phyloP scores from a whole-genome alignment of 2,888 invertebrate species.

The Megaustenia siamemsis region DNA sequence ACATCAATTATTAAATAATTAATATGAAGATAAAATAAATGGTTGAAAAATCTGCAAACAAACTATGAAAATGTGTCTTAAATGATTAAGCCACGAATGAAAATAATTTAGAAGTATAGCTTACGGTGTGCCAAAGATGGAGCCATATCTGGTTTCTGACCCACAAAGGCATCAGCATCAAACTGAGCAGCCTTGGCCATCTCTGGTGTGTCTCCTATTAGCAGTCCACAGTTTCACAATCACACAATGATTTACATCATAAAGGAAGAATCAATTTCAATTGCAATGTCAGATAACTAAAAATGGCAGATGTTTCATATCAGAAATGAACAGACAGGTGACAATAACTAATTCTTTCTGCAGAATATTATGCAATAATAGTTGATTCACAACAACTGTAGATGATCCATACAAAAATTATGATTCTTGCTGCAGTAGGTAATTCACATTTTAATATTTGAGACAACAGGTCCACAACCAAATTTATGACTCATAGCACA shows the following conservation, averaged over 20 bases:
- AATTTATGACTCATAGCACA: not conserved
- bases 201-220: not conserved
- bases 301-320: not conserved
- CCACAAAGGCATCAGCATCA: conserved; percentile 46
- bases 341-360: not conserved
- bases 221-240: not conserved
- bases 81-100: no score
- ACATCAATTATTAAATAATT: no score
- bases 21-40: no score
- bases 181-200: conserved; percentile 56
- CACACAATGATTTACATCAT: not conserved
- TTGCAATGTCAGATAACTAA: no score
- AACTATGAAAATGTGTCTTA: no score
- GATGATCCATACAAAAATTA: not conserved
- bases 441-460: not conserved
- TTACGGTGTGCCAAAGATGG: conserved; percentile 51
- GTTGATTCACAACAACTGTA: not conserved
- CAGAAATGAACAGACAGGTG: not conserved
- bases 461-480: not conserved
- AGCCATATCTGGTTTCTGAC: conserved; percentile 49
- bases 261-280: not conserved
- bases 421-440: not conserved
- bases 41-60: no score
- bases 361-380: not conserved
- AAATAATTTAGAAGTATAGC: no score